A percentile compares a stretch with the other conserved stretches of the same genome.
Evolutionary conservation across 2,888 invertebrate genomes (phyloP).

Genomic region (Aphidoletes aphidimyza): DNA sequence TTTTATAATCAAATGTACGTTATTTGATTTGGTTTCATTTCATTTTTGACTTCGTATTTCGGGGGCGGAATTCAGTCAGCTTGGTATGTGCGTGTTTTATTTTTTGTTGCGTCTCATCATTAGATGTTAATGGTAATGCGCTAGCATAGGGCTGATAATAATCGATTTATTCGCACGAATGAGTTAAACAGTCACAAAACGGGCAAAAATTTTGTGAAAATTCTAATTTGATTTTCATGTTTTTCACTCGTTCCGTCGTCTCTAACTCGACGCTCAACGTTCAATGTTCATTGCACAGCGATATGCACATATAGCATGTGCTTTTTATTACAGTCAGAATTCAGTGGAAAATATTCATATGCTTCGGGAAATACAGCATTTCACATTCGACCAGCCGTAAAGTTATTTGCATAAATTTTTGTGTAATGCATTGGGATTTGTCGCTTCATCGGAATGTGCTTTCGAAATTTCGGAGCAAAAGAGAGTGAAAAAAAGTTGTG

Average conservation of each 20-base stretch:
- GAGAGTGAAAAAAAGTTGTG: background rate
- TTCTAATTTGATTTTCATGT: slow-evolving; percentile 2
- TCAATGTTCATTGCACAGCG: no score
- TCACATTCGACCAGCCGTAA: slow-evolving; percentile 7
- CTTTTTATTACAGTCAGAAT: background rate
- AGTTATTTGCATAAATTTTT: slow-evolving; percentile 5
- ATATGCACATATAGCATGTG: background rate
- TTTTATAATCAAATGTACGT: slow-evolving; percentile 3
- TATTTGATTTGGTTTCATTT: background rate
- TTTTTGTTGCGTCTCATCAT: background rate
- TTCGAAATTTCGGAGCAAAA: background rate
- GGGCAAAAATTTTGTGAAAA: background rate
- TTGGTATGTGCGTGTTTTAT: background rate
- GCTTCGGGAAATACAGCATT: background rate
- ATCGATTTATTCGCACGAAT: background rate
- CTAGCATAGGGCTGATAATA: background rate
- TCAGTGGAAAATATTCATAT: background rate
- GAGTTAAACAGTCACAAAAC: background rate
- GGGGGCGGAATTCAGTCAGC: background rate
- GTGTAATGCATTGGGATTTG: background rate
- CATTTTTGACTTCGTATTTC: background rate
- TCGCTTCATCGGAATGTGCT: background rate
- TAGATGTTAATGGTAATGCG: background rate
- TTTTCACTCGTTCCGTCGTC: background rate
- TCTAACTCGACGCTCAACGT: background rate